Evolutionary conservation across 2,113 vertebrate genomes (phyloP).

Genomic region (Numenius arquata): DNA sequence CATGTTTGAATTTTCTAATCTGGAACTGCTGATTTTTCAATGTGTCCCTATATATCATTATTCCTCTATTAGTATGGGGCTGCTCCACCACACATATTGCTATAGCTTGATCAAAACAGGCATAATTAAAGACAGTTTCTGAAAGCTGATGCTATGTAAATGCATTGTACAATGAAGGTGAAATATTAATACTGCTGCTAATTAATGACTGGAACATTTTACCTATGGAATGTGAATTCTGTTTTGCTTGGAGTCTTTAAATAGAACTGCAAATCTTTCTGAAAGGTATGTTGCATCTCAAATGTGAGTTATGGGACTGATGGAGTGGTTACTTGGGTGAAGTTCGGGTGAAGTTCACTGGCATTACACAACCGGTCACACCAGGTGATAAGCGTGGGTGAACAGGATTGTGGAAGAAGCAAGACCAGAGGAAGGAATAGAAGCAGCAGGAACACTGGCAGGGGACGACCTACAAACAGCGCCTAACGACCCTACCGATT

Average conservation of each 20-base stretch:
- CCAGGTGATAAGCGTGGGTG: background rate
- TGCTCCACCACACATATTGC: background rate
- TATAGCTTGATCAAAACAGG: conserved; percentile 5
- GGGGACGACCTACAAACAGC: too few species aligned
- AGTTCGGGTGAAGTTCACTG: background rate
- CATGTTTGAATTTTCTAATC: background rate
- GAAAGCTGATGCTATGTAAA: background rate
- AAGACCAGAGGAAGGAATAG: too few species aligned
- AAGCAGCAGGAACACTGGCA: too few species aligned
- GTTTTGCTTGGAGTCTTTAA: background rate
- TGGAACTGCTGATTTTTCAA: background rate
- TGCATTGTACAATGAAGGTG: background rate
- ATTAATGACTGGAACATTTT: background rate
- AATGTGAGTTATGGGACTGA: background rate
- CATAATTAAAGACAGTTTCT: background rate
- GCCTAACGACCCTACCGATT: too few species aligned
- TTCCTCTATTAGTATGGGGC: background rate
- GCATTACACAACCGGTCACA: background rate
- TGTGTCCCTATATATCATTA: background rate
- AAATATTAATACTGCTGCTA: background rate
- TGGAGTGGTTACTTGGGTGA: background rate
- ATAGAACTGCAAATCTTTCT: background rate
- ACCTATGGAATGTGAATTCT: background rate
- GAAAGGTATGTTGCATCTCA: background rate
- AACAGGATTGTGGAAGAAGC: too few species aligned